Percentiles rank a stretch among this genome's conserved stretches.
These are phyloP conservation scores for Gonioctena quinquepunctata DNA, from an alignment of 1,140 invertebrate genomes.

Conservation along the genomic window DNA sequence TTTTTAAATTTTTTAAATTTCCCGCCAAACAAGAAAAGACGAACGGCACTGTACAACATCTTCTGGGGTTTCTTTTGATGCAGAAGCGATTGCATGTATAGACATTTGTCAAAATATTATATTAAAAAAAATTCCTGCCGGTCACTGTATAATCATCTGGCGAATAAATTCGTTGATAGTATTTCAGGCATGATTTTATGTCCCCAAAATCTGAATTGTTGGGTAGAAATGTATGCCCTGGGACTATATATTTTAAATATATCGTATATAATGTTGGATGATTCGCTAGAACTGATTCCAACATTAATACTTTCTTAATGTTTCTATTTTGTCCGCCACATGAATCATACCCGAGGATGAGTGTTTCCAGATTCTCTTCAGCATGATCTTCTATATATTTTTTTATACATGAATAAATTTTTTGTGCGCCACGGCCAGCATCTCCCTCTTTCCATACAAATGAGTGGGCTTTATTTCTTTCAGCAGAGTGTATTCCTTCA, in stretches of 20 bases:
- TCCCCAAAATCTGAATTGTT: slow-evolving; percentile 52
- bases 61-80: too few relatives aligned
- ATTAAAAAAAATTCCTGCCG: too few relatives aligned
- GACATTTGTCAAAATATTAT: too few relatives aligned
- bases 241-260: slow-evolving; percentile 44
- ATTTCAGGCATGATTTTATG: slow-evolving; percentile 46
- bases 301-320: slow-evolving; percentile 50
- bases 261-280: slow-evolving; percentile 41
- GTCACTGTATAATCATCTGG: too few relatives aligned
- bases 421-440: slow-evolving; percentile 23
- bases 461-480: background rate
- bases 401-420: slow-evolving; percentile 39
- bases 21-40: too few relatives aligned
- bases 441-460: background rate
- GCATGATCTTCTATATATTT: slow-evolving; percentile 44
- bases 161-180: slow-evolving; percentile 43
- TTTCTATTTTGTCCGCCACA: slow-evolving; percentile 54
- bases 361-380: slow-evolving; percentile 30
- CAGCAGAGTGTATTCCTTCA: background rate
- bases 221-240: slow-evolving; percentile 51
- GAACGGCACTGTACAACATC: too few relatives aligned
- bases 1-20: too few relatives aligned
- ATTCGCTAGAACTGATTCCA: slow-evolving; percentile 40
- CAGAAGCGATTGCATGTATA: too few relatives aligned
- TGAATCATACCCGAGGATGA: slow-evolving; percentile 52